phyloP scores from a whole-genome alignment of 2,888 invertebrate genomes.

The Dolichomitus sp. region DNA sequence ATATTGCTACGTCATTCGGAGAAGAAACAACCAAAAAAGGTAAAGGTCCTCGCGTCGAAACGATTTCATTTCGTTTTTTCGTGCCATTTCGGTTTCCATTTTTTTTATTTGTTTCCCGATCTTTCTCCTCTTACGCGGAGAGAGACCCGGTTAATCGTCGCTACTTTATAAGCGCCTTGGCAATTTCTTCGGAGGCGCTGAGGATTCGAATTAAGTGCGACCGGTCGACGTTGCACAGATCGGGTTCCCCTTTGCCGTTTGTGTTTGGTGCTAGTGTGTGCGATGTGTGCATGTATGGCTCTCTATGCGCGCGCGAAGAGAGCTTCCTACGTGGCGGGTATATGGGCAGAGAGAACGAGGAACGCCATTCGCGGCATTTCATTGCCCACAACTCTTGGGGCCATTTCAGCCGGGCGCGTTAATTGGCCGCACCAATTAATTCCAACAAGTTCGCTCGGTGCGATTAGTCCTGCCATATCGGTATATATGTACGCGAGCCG shows the following conservation, averaged over 20 bases:
- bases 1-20: neutral
- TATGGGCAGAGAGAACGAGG: constrained; percentile 49
- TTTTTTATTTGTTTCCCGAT: neutral
- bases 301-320: constrained; percentile 4
- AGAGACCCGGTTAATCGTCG: constrained; percentile 63
- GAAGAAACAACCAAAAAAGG: neutral
- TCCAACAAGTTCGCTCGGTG: constrained; percentile 84
- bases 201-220: constrained; percentile 72
- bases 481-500: constrained; percentile 34
- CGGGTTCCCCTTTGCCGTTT: constrained; percentile 58
- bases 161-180: constrained; percentile 65
- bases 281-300: neutral
- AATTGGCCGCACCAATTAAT: constrained; percentile 86
- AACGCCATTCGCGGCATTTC: constrained; percentile 75
- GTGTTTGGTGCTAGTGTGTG: neutral
- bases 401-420: constrained; percentile 83
- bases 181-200: constrained; percentile 60
- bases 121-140: constrained; percentile 54
- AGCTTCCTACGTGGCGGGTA: constrained; percentile 63
- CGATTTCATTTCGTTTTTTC: constrained; percentile 18
- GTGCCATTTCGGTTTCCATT: constrained; percentile 3
- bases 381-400: constrained; percentile 75
- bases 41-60: constrained; percentile 8
- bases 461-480: constrained; percentile 79
- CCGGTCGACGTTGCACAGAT: constrained; percentile 48